These are phyloP conservation scores for Trinectes maculatus DNA, from an alignment of 2,113 vertebrate species.

Conservation along the genomic window DNA sequence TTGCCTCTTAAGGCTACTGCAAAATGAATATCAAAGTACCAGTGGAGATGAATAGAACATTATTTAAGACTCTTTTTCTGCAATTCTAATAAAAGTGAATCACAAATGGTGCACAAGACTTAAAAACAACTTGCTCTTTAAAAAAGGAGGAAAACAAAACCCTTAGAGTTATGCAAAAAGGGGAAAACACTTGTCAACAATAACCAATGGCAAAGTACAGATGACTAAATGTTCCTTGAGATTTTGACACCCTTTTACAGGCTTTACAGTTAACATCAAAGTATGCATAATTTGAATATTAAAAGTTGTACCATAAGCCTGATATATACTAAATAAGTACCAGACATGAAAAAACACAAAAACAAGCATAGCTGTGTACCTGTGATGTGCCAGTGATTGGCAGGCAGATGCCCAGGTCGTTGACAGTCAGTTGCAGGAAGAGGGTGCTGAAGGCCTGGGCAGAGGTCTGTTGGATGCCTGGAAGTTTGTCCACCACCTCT, in stretches of 20 bases:
- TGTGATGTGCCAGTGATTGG: constrained; percentile 92
- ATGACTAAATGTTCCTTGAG: neutral
- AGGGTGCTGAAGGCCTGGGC: constrained; percentile 97
- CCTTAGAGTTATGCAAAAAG: neutral
- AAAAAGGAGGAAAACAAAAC: neutral
- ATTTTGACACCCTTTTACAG: neutral
- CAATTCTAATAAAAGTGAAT: neutral
- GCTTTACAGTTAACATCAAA: too few relatives aligned
- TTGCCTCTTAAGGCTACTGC: neutral
- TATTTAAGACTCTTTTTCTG: neutral
- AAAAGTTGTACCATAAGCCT: too few relatives aligned
- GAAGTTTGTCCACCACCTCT: constrained; percentile 97
- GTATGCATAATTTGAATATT: too few relatives aligned
- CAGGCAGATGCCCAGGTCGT: constrained; percentile 96
- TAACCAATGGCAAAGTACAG: neutral
- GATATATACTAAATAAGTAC: too few relatives aligned
- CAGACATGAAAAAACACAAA: too few relatives aligned
- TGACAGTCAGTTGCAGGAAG: constrained; percentile 96
- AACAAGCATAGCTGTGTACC: constrained; percentile 74
- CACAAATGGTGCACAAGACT: neutral
- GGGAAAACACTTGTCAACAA: neutral
- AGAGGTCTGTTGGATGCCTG: constrained; percentile 96
- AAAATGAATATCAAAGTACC: neutral
- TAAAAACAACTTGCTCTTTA: neutral
- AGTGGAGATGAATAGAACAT: neutral